Base-by-base conservation (phyloP, 1,140 invertebrate genomes). In the Drosophila melanogaster region DNA sequence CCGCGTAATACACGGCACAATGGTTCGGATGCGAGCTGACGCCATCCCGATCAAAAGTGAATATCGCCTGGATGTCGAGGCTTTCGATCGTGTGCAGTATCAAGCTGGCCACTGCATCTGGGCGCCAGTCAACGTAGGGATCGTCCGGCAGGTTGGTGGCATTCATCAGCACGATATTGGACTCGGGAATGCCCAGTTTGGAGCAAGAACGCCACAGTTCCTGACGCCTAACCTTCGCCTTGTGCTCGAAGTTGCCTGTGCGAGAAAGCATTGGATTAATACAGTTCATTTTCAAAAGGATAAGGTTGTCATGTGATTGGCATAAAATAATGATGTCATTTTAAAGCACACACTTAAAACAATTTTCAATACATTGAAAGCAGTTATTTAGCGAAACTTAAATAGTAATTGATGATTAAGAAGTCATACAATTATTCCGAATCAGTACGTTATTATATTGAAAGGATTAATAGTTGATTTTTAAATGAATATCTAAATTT, bases 21-120 rank as follows among this genome's bases (percentile, higher is more conserved):
- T 99, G 98, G 93, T 99, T 99, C 26, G 94, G 93, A 93, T 99
- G 98, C 8, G 95, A 95, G 81, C 97, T 98, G 4, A 99, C 95
- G 50, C 98, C 98, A 89, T 95, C 93, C 87, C 95, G 95, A 93
- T 99, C 98, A 94, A 99, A 99, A 37, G 98, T 98, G 43, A 99
- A 94, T 55, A 98, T 94, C 19, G 96, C 95, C 83, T 97, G 95
- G 81, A 98, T 96, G 90, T 95, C 94, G 59, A 96, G 93, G 44
- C 93, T 93, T 92, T 96, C 95, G 53, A 97, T 92, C 47, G 95
- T 94, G 47, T 96, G 94, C 30, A 95, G 92, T 81, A 98, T 94
- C 51, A 95, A 93, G 46, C 95, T 94, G 14, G 96, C 94, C 47
- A 98, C 93, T 14, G 95, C 92, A 67, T 96, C 95, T 43, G 94